Percentiles rank a stretch among this genome's conserved stretches.
phyloP scores from a whole-genome alignment of 2,888 invertebrate species.

The Copidosoma aretas region DNA sequence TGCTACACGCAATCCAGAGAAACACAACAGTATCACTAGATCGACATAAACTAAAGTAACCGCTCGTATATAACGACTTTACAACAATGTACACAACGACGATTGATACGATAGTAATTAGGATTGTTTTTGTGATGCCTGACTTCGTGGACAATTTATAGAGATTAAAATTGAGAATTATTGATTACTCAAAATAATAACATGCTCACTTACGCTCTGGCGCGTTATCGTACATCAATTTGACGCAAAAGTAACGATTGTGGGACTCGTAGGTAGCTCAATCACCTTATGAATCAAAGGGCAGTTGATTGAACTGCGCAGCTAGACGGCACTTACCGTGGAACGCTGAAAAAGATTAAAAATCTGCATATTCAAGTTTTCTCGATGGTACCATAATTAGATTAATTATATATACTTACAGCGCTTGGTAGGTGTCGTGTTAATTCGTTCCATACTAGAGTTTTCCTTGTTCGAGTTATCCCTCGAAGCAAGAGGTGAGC shows the following conservation, averaged over 20 bases:
- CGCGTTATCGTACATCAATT: constrained; percentile 16
- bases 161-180: constrained; percentile 20
- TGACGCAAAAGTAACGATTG: constrained; percentile 12
- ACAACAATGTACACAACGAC: constrained; percentile 27
- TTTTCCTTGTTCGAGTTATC: constrained; percentile 39
- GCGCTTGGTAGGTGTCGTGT: constrained; percentile 53
- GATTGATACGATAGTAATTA: neutral
- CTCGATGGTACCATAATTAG: neutral
- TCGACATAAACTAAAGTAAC: constrained; percentile 22
- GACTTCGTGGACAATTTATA: constrained; percentile 28
- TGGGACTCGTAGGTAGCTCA: constrained; percentile 8
- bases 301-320: constrained; percentile 62
- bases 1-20: constrained; percentile 31
- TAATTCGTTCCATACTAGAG: constrained; percentile 41
- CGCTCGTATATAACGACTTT: constrained; percentile 21
- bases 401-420: constrained; percentile 45
- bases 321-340: constrained; percentile 62
- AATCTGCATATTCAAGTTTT: neutral
- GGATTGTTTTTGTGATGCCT: constrained; percentile 16
- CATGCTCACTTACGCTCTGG: constrained; percentile 38
- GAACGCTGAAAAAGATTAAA: constrained; percentile 45
- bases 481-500: constrained; percentile 29
- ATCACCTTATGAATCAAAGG: constrained; percentile 48
- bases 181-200: constrained; percentile 31
- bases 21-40: constrained; percentile 24